These are phyloP conservation scores for Gadus macrocephalus DNA, from an alignment of 2,113 vertebrate species.

Conservation along the genomic window DNA sequence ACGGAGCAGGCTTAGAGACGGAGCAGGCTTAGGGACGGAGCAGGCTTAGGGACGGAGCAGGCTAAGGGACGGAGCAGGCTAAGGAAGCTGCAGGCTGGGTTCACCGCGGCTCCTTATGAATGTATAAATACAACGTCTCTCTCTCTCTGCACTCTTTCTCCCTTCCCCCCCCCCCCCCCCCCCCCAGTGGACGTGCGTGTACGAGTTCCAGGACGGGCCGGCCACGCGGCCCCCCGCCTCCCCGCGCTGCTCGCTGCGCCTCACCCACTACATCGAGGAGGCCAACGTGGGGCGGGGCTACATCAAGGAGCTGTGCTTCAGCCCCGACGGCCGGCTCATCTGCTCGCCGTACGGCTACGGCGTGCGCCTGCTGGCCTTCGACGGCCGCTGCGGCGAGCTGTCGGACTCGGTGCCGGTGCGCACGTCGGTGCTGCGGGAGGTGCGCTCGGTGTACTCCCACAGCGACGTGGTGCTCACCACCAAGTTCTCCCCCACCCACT, in stretches of 20 bases:
- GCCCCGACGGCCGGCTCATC: conserved; percentile 95
- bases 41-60: too few species aligned
- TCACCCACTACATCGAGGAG: conserved; percentile 97
- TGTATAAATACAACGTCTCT: too few species aligned
- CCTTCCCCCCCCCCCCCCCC: neutral
- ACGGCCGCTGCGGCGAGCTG: conserved; percentile 88
- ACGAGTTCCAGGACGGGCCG: conserved; percentile 91
- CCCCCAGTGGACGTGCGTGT: conserved; percentile 95
- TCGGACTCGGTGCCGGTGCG: conserved; percentile 91
- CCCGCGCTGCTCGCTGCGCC: conserved; percentile 88
- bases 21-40: too few species aligned
- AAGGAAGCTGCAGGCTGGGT: too few species aligned
- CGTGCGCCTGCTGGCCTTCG: conserved; percentile 92
- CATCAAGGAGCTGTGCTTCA: conserved; percentile 98
- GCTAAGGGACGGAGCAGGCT: too few species aligned
- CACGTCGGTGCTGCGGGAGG: conserved; percentile 85
- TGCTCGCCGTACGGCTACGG: conserved; percentile 95
- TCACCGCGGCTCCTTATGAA: too few species aligned
- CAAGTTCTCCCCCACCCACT: conserved; percentile 98
- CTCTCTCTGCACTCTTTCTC: too few species aligned
- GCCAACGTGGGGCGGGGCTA: conserved; percentile 95
- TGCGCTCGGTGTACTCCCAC: conserved; percentile 95
- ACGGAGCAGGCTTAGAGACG: too few species aligned
- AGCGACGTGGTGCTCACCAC: conserved; percentile 97
- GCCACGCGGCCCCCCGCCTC: conserved; percentile 80